Percentiles rank a stretch among this genome's conserved stretches.
These are phyloP conservation scores for Slavum lentiscoides DNA, from an alignment of 2,888 invertebrate species.

Conservation along the genomic window DNA sequence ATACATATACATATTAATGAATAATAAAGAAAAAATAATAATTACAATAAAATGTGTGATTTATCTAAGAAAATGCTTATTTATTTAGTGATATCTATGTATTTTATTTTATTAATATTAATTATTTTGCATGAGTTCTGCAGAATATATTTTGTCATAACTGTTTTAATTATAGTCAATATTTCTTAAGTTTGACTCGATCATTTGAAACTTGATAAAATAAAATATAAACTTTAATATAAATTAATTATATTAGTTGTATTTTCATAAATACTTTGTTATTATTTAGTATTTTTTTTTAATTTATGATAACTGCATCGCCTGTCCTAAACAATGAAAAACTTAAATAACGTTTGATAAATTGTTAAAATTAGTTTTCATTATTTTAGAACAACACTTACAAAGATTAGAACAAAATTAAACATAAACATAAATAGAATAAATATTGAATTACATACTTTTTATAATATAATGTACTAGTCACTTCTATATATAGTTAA, in stretches of 20 bases:
- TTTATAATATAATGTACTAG: too few relatives aligned
- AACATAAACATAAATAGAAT: too few relatives aligned
- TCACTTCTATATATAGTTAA: too few relatives aligned
- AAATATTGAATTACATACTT: too few relatives aligned
- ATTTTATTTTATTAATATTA: neutral
- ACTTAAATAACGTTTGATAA: too few relatives aligned
- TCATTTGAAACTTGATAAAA: slow-evolving; percentile 1
- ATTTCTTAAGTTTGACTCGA: slow-evolving; percentile 12
- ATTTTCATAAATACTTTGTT: neutral
- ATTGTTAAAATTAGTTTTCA: too few relatives aligned
- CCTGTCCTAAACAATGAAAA: too few relatives aligned
- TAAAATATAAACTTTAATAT: neutral
- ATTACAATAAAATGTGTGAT: neutral
- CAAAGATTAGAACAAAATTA: too few relatives aligned
- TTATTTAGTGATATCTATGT: neutral
- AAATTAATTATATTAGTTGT: neutral
- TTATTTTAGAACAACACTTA: too few relatives aligned
- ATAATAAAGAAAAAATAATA: too few relatives aligned
- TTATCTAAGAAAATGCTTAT: neutral
- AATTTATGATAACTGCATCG: too few relatives aligned
- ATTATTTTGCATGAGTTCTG: slow-evolving; percentile 30
- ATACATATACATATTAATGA: too few relatives aligned
- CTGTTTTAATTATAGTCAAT: neutral
- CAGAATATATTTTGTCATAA: neutral
- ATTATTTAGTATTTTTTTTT: neutral